These are phyloP conservation scores for Nemoura dubitans DNA, from an alignment of 2,888 invertebrate species.

Conservation along the genomic window DNA sequence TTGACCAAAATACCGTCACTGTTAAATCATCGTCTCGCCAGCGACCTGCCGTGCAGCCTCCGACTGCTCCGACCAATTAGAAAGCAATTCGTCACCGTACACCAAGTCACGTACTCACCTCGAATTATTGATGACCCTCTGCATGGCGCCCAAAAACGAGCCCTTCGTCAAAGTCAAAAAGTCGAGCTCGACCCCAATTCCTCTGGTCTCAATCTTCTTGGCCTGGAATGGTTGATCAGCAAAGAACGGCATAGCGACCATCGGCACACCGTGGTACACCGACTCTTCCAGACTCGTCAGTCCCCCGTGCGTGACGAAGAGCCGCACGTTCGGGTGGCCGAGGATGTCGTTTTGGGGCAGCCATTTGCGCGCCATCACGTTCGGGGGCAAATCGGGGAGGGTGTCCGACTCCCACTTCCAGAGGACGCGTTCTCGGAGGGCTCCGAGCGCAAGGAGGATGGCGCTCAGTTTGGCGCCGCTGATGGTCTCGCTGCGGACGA, in stretches of 20 bases:
- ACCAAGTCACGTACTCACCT: background rate
- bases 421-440: conserved; percentile 57
- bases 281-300: conserved; percentile 62
- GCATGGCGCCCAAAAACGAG: background rate
- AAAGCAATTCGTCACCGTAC: background rate
- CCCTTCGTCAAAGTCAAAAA: conserved; percentile 52
- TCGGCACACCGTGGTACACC: conserved; percentile 62
- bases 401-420: conserved; percentile 57
- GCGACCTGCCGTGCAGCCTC: background rate
- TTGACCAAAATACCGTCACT: too few species aligned
- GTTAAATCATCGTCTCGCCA: too few species aligned
- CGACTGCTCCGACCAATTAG: background rate
- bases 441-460: conserved; percentile 54
- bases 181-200: conserved; percentile 56
- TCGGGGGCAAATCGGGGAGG: conserved; percentile 45
- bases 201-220: conserved; percentile 54
- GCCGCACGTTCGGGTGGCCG: conserved; percentile 61
- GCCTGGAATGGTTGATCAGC: conserved; percentile 61
- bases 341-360: conserved; percentile 56
- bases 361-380: conserved; percentile 42
- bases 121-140: background rate
- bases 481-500: conserved; percentile 53
- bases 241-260: conserved; percentile 65
- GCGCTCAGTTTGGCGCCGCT: conserved; percentile 49
- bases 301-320: conserved; percentile 64